Evolutionary conservation across 2,797 vertebrate species (phyloP), one percentile per base, ranked within the genome.

Genomic region (Hafferia zeledoni): DNA sequence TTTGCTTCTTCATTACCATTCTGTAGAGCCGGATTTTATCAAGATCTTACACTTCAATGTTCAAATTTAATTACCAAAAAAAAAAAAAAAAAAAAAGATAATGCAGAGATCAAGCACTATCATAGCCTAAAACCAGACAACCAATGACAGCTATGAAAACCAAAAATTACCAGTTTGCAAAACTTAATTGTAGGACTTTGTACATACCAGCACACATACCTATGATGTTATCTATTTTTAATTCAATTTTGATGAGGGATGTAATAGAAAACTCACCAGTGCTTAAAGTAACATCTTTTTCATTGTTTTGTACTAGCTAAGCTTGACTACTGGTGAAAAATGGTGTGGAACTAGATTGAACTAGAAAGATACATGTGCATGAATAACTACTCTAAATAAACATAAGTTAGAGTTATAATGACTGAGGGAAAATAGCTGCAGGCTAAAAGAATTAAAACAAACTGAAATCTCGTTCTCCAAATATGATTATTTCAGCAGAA

Each of bases 181-280:
- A 85, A 74, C 56, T 17, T 89, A 80, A 59, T 75, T 90, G 33
- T 72, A 89, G 37, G 43, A 37, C 53, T 94, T 90, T 95, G 50
- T 83, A 87, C 72, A 80, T 47, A 68, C 10, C 43, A 83, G 69
- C 37, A 86, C 15, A 77, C 71, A 64, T 19, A 52, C 25, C n/a
- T 96, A 69, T 30, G 74, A 71, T 12, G 10, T 67, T 87, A 80
- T 90, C 10, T 89, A 89, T 86, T 95, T 89, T 94, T 86, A 92
- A 89, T 95, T 96, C 77, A 89, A n/a, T 94, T 95, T 96, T 95
- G 93, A 92, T 92, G 85, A 96, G 82, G 64, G 87, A 88, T 95
- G 61, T 76, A 95, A 96, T 96, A 89, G 94, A 94, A 97, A 97
- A 95, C 22, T 79, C 60, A 75, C 19, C 55, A 93, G 46, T 81